Conservation (phyloP, 92 coral and sea anemone species). For the Pocillopora grandis region DNA sequence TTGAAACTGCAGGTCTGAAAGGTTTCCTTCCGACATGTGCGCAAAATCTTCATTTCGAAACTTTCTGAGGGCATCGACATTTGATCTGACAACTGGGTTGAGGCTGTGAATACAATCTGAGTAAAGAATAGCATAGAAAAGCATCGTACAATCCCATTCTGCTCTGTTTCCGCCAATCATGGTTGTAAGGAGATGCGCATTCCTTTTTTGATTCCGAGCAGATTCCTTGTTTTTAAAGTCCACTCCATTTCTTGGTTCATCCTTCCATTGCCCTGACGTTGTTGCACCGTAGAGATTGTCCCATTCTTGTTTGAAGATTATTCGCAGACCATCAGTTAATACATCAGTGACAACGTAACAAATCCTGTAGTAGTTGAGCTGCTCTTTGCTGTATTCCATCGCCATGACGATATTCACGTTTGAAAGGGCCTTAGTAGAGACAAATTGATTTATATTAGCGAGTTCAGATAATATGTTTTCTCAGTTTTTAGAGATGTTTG, state of each 20-base stretch:
- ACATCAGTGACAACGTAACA: constrained; percentile 1
- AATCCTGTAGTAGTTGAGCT: constrained; percentile 11
- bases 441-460: too few species aligned
- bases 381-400: neutral
- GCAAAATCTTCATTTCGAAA: constrained; percentile 2
- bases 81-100: constrained; percentile 9
- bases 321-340: neutral
- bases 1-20: neutral
- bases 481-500: too few species aligned
- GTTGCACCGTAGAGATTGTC: neutral
- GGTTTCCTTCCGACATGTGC: neutral
- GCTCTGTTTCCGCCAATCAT: constrained; percentile 40
- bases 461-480: too few species aligned
- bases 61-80: constrained; percentile 32
- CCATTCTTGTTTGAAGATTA: constrained; percentile 8
- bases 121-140: constrained; percentile 14
- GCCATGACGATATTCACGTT: neutral
- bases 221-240: neutral
- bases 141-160: constrained; percentile 61
- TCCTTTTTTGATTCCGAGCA: neutral
- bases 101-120: constrained; percentile 39
- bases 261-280: constrained; percentile 2
- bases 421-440: too few species aligned
- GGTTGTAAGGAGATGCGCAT: constrained; percentile 12
- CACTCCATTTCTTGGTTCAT: neutral